These are phyloP conservation scores for Sylvicola cinctus DNA, from an alignment of 2,888 invertebrate species.

Conservation along the genomic window DNA sequence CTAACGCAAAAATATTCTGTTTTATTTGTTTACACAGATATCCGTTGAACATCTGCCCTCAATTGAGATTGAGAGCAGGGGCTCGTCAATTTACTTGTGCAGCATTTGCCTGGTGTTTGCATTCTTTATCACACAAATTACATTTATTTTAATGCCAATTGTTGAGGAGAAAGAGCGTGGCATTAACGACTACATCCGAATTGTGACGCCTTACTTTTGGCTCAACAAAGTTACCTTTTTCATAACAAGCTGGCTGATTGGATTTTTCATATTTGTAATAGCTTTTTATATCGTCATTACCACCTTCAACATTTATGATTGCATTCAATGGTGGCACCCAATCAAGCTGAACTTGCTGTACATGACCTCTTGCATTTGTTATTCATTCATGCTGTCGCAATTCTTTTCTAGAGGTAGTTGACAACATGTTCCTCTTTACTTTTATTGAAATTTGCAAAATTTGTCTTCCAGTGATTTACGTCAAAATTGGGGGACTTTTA, in stretches of 20 bases:
- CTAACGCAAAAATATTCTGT: background rate
- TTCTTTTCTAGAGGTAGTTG: background rate
- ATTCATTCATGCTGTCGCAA: background rate
- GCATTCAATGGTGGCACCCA: slow-evolving; percentile 17
- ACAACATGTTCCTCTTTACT: background rate
- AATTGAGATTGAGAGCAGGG: background rate
- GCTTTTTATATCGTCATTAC: slow-evolving; percentile 3
- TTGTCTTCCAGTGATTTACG: slow-evolving; percentile 14
- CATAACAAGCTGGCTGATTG: slow-evolving; percentile 14
- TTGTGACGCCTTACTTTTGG: slow-evolving; percentile 21
- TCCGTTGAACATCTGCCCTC: slow-evolving; percentile 4
- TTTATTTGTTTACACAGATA: slow-evolving; percentile 1
- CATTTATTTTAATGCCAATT: slow-evolving; percentile 28
- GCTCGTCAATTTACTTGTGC: too few relatives aligned
- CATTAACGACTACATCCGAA: slow-evolving; percentile 21
- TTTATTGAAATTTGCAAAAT: background rate
- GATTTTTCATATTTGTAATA: slow-evolving; percentile 1
- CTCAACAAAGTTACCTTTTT: slow-evolving; percentile 21
- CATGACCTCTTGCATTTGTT: background rate
- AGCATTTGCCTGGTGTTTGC: too few relatives aligned
- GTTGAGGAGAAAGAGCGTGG: slow-evolving; percentile 39
- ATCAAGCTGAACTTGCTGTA: slow-evolving; percentile 21
- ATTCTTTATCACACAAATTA: slow-evolving; percentile 13
- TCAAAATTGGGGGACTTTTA: slow-evolving; percentile 20
- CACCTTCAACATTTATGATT: slow-evolving; percentile 3